Evolutionary conservation across 2,797 vertebrate genomes (phyloP).

Genomic region (Silurus lanzhouensis): DNA sequence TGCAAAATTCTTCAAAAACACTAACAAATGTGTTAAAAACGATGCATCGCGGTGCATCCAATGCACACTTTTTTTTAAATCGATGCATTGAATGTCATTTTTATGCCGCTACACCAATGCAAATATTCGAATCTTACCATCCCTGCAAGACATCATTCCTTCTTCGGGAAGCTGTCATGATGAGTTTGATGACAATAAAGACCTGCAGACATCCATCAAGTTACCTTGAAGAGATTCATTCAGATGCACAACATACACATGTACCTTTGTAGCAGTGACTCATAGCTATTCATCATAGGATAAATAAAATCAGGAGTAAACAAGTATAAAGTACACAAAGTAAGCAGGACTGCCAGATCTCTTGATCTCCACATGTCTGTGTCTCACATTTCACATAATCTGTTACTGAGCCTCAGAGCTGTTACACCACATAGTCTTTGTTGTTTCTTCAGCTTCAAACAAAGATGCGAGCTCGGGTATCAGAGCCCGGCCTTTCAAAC

Average conservation of each 20-base stretch:
- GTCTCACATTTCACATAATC: neutral
- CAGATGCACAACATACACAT: neutral
- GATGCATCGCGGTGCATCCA: no score
- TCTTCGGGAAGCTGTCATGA: neutral
- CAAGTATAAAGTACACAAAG: neutral
- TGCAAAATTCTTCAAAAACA: no score
- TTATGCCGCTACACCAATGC: no score
- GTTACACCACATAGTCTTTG: neutral
- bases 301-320: neutral
- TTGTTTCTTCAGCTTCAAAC: neutral
- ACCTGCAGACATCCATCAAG: neutral
- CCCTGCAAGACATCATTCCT: neutral
- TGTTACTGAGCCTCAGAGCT: neutral
- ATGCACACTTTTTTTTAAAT: no score
- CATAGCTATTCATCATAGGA: neutral
- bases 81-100: no score
- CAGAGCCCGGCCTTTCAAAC: neutral
- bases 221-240: neutral
- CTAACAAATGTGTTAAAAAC: no score
- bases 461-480: neutral
- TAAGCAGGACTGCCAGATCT: neutral
- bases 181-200: neutral
- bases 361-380: constrained; percentile 4
- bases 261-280: neutral
- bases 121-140: no score